Conservation (phyloP, 2,888 invertebrate genomes). For the Clepsis dumicolana region DNA sequence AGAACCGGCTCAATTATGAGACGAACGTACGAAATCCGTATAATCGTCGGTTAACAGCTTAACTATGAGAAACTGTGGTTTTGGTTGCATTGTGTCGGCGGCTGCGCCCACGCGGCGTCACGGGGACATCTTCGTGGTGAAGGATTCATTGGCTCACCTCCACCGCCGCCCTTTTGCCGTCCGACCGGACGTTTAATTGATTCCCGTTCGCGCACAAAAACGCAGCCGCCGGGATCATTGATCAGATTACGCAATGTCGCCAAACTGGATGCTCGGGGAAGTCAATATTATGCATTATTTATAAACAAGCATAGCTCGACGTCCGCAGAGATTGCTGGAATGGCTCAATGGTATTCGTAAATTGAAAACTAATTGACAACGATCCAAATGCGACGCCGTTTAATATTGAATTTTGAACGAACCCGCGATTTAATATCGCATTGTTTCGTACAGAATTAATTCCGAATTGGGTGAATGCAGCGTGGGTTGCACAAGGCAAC, state of each 20-base stretch:
- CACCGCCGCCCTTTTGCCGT: conserved; percentile 67
- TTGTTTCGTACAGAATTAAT: conserved; percentile 69
- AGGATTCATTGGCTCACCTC: conserved; percentile 64
- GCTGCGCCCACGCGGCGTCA: conserved; percentile 51
- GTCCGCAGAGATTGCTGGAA: conserved; percentile 46
- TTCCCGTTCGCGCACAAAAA: conserved; percentile 69
- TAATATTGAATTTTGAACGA: conserved; percentile 34
- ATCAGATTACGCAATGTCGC: conserved; percentile 83
- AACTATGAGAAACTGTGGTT: conserved; percentile 83
- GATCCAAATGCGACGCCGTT: conserved; percentile 32
- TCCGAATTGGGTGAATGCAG: conserved; percentile 74
- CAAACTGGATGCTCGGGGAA: conserved; percentile 77
- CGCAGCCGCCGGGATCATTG: conserved; percentile 76
- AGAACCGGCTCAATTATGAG: conserved; percentile 83
- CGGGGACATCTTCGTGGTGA: conserved; percentile 57
- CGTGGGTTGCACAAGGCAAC: conserved; percentile 66
- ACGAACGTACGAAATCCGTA: conserved; percentile 77
- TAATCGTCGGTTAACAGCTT: conserved; percentile 82
- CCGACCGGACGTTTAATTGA: conserved; percentile 75
- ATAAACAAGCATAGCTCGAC: conserved; percentile 62
- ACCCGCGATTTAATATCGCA: conserved; percentile 59
- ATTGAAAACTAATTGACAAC: conserved; percentile 43
- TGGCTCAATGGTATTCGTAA: conserved; percentile 41
- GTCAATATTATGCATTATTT: conserved; percentile 76
- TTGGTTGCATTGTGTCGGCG: conserved; percentile 75